These are phyloP conservation scores for Trogon melanurus DNA, from an alignment of 2,113 vertebrate species.

Conservation along the genomic window DNA sequence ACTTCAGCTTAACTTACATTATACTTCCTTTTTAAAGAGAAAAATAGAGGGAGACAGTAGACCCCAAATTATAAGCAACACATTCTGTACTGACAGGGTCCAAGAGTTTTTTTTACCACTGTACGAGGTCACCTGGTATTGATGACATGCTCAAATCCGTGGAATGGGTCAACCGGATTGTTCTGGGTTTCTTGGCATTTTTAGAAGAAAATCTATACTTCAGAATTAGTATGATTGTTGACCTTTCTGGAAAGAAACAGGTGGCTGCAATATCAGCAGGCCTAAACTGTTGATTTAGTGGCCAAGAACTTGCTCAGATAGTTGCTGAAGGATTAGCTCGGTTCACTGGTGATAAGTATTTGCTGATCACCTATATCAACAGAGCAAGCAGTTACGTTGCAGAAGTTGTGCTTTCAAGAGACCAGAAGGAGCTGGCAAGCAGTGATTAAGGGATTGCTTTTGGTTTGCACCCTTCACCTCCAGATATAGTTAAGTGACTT, in stretches of 20 bases:
- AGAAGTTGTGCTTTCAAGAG: background rate
- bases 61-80: slow-evolving; percentile 57
- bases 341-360: background rate
- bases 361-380: background rate
- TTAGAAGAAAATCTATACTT: slow-evolving; percentile 28
- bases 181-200: background rate
- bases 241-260: background rate
- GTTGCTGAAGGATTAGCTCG: slow-evolving; percentile 9
- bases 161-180: slow-evolving; percentile 31
- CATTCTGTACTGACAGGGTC: slow-evolving; percentile 55
- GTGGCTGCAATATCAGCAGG: slow-evolving; percentile 12
- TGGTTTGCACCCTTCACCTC: background rate
- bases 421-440: background rate
- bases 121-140: slow-evolving; percentile 18
- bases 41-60: background rate
- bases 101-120: slow-evolving; percentile 48
- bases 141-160: background rate
- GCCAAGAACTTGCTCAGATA: background rate
- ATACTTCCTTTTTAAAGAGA: slow-evolving; percentile 79
- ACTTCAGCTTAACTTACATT: slow-evolving; percentile 82
- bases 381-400: background rate
- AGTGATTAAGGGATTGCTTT: background rate
- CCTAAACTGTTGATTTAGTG: slow-evolving; percentile 8
- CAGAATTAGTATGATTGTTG: slow-evolving; percentile 19
- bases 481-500: background rate